Evolutionary conservation across 2,797 vertebrate genomes (phyloP).

Genomic region (Nannoperca australis): DNA sequence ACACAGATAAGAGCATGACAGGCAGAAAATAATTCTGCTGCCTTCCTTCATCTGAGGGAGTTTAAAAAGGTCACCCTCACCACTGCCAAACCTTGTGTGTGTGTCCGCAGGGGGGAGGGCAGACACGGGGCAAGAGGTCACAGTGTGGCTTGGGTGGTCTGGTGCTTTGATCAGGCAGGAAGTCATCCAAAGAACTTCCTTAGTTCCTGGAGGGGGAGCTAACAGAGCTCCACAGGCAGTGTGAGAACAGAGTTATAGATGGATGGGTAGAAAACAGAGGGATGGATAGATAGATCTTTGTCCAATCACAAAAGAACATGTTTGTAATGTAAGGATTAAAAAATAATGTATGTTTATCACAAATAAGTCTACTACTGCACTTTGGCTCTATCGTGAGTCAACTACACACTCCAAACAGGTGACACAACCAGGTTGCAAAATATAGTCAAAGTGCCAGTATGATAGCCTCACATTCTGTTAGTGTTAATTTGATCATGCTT

Average conservation of each 20-base stretch:
- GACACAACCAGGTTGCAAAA: not conserved
- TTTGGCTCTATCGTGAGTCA: too few relatives aligned
- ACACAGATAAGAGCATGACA: conserved; percentile 78
- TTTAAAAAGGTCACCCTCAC: conserved; percentile 75
- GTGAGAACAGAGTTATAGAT: not conserved
- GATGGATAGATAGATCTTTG: not conserved
- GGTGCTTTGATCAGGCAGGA: conserved; percentile 72
- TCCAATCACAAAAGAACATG: not conserved
- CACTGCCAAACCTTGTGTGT: conserved; percentile 62
- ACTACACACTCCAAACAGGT: too few relatives aligned
- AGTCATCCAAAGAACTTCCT: conserved; percentile 62
- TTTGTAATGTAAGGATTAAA: not conserved
- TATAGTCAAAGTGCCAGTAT: not conserved
- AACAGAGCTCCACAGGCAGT: conserved; percentile 14
- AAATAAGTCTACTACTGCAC: too few relatives aligned
- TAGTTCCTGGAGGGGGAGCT: conserved; percentile 40
- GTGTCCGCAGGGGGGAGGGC: conserved; percentile 40
- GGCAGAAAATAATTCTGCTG: conserved; percentile 75
- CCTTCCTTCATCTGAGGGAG: conserved; percentile 75
- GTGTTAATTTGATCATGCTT: not conserved
- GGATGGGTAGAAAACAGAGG: not conserved
- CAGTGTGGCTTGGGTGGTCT: conserved; percentile 47
- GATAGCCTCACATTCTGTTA: not conserved
- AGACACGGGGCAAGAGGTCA: conserved; percentile 59
- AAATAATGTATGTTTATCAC: not conserved